phyloP scores from a whole-genome alignment of 1,140 invertebrate species.

The Drosophila kanapiae region DNA sequence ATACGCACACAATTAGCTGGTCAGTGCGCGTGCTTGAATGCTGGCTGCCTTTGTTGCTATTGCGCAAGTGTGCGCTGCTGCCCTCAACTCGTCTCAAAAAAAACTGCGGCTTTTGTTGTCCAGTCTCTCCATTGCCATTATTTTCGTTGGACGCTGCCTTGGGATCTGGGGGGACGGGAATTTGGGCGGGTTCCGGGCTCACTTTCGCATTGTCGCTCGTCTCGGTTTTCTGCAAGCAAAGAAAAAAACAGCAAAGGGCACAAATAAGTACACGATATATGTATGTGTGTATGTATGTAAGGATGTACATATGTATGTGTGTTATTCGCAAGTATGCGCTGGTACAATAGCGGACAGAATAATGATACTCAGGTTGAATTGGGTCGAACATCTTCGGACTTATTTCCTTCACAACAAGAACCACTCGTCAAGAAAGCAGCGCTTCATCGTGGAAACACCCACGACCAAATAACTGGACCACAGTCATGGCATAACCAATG shows the following conservation, averaged over 20 bases:
- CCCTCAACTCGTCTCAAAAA: slow-evolving; percentile 30
- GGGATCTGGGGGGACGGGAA: slow-evolving; percentile 1
- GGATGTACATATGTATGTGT: slow-evolving; percentile 10
- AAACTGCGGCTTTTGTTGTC: slow-evolving; percentile 21
- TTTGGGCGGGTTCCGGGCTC: slow-evolving; percentile 33
- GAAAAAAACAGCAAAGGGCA: slow-evolving; percentile 61
- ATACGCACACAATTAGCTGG: slow-evolving; percentile 55
- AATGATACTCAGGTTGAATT: slow-evolving; percentile 1
- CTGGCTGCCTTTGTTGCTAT: slow-evolving; percentile 47
- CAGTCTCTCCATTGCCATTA: slow-evolving; percentile 55
- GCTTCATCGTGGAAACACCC: not conserved
- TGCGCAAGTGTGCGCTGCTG: slow-evolving; percentile 67
- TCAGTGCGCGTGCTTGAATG: slow-evolving; percentile 75
- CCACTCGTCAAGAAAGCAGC: not conserved
- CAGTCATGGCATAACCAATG: not conserved
- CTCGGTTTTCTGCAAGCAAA: slow-evolving; percentile 71
- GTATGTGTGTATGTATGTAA: slow-evolving; percentile 7
- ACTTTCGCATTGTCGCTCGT: slow-evolving; percentile 79
- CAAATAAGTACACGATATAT: slow-evolving; percentile 48
- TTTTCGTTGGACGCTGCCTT: slow-evolving; percentile 20
- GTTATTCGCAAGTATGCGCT: slow-evolving; percentile 16
- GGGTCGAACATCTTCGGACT: not conserved
- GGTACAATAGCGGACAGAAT: slow-evolving; percentile 1
- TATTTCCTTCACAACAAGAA: not conserved
- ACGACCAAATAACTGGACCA: slow-evolving; percentile 7